phyloP scores from a whole-genome alignment of 2,888 invertebrate species.

The Dyspetes luteomarginatus region DNA sequence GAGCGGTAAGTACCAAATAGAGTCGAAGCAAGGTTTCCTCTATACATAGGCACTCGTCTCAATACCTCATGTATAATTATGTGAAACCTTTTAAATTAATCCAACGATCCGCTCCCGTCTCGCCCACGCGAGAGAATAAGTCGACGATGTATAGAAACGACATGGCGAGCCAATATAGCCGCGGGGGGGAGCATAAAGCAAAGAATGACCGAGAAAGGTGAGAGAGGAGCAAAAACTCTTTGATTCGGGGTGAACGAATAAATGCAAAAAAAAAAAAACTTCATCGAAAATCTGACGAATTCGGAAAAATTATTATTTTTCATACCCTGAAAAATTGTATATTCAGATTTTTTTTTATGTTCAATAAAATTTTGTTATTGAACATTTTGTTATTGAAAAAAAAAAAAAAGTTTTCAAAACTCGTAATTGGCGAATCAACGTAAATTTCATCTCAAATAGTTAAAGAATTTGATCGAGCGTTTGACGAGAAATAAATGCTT shows the following conservation, averaged over 20 bases:
- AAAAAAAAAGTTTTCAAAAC: no score
- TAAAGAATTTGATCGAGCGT: conserved; percentile 3
- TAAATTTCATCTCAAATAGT: neutral
- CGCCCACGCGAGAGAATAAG: conserved; percentile 36
- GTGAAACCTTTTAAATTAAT: conserved; percentile 45
- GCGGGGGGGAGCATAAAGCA: neutral
- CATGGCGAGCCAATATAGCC: neutral
- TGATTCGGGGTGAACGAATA: conserved; percentile 5
- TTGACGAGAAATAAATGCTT: neutral
- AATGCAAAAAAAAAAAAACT: no score
- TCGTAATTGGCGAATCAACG: no score
- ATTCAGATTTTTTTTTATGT: no score
- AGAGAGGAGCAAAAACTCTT: conserved; percentile 1
- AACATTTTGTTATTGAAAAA: no score
- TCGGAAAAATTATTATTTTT: no score
- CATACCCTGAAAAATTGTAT: no score
- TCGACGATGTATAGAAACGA: conserved; percentile 10
- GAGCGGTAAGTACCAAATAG: conserved; percentile 29
- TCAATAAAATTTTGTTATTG: no score
- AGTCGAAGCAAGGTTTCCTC: neutral
- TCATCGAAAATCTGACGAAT: no score
- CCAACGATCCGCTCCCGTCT: conserved; percentile 37
- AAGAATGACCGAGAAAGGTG: conserved; percentile 14
- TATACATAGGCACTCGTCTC: neutral
- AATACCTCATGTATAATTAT: neutral